These are phyloP conservation scores for Propithecus deckenii DNA, from an alignment of 2,797 vertebrate genomes.

Conservation along the genomic window DNA sequence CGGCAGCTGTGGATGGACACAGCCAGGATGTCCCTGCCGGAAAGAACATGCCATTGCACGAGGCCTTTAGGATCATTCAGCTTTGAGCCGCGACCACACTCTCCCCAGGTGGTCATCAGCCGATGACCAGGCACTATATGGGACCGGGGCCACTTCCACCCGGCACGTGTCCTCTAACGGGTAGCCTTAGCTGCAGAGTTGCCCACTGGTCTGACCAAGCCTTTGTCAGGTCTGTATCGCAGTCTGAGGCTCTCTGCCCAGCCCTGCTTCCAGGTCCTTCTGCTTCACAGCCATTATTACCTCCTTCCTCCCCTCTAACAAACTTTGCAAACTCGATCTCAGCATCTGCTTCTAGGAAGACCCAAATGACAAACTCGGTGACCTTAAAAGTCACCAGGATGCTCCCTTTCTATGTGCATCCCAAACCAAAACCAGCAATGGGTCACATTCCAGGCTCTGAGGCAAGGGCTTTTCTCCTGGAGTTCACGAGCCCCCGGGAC, in stretches of 20 bases:
- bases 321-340: not conserved
- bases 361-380: not conserved
- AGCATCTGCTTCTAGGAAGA: not conserved
- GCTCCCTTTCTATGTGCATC: not conserved
- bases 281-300: not conserved
- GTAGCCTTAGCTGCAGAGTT: not conserved
- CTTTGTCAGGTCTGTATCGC: not conserved
- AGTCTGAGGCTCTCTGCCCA: too few species aligned
- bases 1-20: rapidly evolving
- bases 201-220: not conserved
- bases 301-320: not conserved
- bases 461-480: not conserved
- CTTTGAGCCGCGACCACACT: rapidly evolving
- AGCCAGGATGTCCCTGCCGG: not conserved
- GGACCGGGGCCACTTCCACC: not conserved
- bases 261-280: not conserved
- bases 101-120: not conserved
- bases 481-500: not conserved
- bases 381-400: not conserved
- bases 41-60: rapidly evolving
- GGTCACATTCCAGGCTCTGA: not conserved
- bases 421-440: not conserved
- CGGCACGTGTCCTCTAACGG: rapidly evolving
- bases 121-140: too few species aligned
- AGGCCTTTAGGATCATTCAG: rapidly evolving